phyloP scores from a whole-genome alignment of 2,888 invertebrate genomes.

The Thysanoteuthis rhombus region DNA sequence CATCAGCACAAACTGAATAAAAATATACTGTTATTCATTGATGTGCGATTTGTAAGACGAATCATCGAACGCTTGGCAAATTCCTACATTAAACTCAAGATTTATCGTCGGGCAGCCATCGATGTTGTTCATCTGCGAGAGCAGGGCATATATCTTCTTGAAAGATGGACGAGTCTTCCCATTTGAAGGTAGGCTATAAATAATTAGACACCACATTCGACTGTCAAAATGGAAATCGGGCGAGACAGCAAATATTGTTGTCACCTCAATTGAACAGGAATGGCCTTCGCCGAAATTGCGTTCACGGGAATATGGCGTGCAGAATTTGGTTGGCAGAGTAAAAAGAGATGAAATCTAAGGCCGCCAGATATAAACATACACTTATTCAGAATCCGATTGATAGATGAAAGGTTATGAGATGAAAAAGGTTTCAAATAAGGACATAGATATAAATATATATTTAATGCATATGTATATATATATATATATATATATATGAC shows the following conservation, averaged over 20 bases:
- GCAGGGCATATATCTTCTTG: neutral
- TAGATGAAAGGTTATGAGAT: no score
- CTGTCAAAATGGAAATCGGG: neutral
- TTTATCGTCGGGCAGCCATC: neutral
- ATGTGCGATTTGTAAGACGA: no score
- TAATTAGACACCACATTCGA: neutral
- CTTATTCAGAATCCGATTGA: no score
- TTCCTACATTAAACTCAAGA: neutral
- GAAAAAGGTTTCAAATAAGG: no score
- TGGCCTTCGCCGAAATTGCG: neutral
- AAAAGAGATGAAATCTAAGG: neutral
- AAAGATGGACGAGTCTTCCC: neutral
- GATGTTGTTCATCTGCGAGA: neutral
- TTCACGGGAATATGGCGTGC: neutral
- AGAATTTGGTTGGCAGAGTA: neutral
- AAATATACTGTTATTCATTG: no score
- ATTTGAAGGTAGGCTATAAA: neutral
- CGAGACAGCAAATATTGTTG: neutral
- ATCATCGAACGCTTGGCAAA: no score
- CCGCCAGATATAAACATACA: no score
- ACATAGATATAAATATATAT: no score
- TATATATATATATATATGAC: no score
- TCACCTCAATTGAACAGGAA: neutral
- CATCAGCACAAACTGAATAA: no score
- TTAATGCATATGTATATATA: no score